Base-by-base conservation (phyloP, 2,113 vertebrate species). In the Pollachius pollachius region DNA sequence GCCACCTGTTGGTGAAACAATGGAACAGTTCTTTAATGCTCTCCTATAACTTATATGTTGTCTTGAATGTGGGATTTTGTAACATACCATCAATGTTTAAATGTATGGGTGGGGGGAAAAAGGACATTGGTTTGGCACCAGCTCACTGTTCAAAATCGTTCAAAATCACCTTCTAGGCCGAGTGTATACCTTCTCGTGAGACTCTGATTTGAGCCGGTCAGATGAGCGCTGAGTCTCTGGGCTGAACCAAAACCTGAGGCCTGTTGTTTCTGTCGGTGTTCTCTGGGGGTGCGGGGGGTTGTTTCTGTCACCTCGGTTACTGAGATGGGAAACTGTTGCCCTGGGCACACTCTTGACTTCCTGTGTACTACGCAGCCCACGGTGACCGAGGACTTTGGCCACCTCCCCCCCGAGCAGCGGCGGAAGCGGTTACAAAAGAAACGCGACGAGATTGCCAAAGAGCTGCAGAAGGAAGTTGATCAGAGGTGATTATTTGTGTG, bases 391-490 rank as follows among this genome's bases (percentile, higher is more conserved):
- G 97, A 98, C 89, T 99, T 99, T 69, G 93, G 92, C 75, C 97
- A 99, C 77, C 94, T 99, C 68, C 97, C 97, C 17, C 97, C 97
- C 15, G 97, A 99, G 84, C 97, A 99, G 78, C 95, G 97, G 75
- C 93, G 97, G 74, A 99, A 99, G 90, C 94, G 95, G 80, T 90
- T 99, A 74, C 97, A 99, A 67, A 96, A 96, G 83, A 95, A 94
- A 85, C 94, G 97, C 0, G 97, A 99, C 75, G 96, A 98, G 83
- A 95, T 98, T 65, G 92, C 92, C 89, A 94, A 94, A 90, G 97
- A 98, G 77, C 86, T 99, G 69, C 97, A 99, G 85, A 99, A 99
- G 85, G 97, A 99, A 90, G 94, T 94, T 56, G 97, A 99, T 91
- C 96, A 99, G 92, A 99, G 97, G 97, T 98, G 69, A 67, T 85